These are phyloP conservation scores for Neopipo cinnamomea DNA, from an alignment of 2,113 vertebrate genomes.

Conservation along the genomic window DNA sequence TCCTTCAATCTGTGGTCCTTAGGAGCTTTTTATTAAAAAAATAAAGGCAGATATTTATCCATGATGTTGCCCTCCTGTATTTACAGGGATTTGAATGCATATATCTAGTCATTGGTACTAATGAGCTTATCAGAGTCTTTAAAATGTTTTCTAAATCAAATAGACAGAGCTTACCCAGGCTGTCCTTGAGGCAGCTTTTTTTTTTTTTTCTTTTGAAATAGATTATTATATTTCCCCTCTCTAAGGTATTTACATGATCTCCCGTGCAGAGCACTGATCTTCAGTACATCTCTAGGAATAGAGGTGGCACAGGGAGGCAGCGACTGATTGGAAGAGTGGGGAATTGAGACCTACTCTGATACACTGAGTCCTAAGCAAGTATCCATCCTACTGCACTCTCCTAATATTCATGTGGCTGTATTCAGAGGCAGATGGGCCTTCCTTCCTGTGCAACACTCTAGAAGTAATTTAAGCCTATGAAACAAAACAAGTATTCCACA, in stretches of 20 bases:
- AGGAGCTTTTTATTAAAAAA: neutral
- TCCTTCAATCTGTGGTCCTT: neutral
- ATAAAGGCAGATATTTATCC: neutral
- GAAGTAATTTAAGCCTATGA: conserved; percentile 41
- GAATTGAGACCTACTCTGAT: conserved; percentile 24
- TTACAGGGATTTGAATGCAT: neutral
- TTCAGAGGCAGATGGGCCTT: conserved; percentile 14
- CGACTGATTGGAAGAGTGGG: neutral
- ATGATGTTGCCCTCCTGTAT: neutral
- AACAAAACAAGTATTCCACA: conserved; percentile 25
- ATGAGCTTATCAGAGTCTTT: conserved; percentile 53
- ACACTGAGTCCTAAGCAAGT: neutral
- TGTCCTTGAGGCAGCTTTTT: conserved; percentile 2
- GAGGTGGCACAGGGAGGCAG: neutral
- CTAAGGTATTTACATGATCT: conserved; percentile 18
- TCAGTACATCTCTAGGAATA: neutral
- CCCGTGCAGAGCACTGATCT: neutral
- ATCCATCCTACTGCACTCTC: neutral
- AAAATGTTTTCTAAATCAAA: conserved; percentile 23
- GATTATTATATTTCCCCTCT: conserved; percentile 41
- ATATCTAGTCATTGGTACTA: conserved; percentile 11
- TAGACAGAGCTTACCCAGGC: neutral
- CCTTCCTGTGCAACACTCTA: neutral
- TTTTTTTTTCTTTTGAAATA: neutral
- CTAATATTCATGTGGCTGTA: neutral